Evolutionary conservation across 2,113 vertebrate genomes (phyloP).

Genomic region (Oostethus manadensis): DNA sequence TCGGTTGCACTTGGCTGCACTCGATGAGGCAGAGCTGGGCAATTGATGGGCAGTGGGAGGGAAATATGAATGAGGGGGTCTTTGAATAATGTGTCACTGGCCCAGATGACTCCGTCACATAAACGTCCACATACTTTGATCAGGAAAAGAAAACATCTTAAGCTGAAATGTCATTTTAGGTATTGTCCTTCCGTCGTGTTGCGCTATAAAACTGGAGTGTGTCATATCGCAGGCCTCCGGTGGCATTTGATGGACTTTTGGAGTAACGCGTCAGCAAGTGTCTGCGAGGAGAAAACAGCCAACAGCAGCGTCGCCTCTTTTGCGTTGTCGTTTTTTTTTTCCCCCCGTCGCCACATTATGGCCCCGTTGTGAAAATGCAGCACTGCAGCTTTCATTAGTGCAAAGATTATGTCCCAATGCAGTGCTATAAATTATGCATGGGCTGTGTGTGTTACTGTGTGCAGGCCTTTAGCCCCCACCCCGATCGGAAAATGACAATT

Average conservation of each 20-base stretch:
- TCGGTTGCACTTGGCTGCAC: conserved; percentile 60
- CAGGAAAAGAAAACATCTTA: conserved; percentile 13
- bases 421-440: conserved; percentile 63
- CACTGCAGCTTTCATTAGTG: conserved; percentile 59
- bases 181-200: background rate
- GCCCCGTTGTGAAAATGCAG: conserved; percentile 48
- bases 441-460: conserved; percentile 18
- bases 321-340: conserved; percentile 43
- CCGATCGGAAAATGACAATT: conserved; percentile 5
- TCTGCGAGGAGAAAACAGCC: conserved; percentile 24
- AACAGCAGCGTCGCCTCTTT: conserved; percentile 26
- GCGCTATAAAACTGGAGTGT: conserved; percentile 14
- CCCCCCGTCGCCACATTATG: conserved; percentile 40
- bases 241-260: conserved; percentile 51
- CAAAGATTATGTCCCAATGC: conserved; percentile 65
- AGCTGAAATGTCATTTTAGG: background rate
- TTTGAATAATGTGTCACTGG: conserved; percentile 35
- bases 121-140: conserved; percentile 34
- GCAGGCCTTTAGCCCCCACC: background rate
- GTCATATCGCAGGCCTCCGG: conserved; percentile 24
- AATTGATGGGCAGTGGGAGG: conserved; percentile 53
- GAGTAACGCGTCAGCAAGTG: conserved; percentile 33
- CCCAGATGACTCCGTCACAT: conserved; percentile 49
- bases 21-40: conserved; percentile 48
- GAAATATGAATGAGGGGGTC: conserved; percentile 23